A percentile compares a stretch with the other conserved stretches of the same genome.
phyloP scores from a whole-genome alignment of 2,888 invertebrate species.

The Encarsia formosa region DNA sequence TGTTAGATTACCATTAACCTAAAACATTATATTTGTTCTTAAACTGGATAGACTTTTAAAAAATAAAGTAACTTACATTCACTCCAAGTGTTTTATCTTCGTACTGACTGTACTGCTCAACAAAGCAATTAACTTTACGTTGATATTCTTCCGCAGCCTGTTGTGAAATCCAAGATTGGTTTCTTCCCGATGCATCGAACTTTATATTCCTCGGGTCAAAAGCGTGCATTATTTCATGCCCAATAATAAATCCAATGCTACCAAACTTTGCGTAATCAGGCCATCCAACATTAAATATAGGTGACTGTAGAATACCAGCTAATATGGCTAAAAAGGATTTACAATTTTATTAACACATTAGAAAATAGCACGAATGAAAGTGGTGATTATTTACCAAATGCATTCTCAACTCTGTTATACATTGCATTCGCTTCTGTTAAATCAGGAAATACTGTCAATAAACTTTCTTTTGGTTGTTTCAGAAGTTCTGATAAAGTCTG shows the following conservation, averaged over 20 bases:
- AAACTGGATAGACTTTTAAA: too few species aligned
- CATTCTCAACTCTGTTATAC: constrained; percentile 3
- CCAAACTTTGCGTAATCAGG: constrained; percentile 89
- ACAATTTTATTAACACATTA: too few species aligned
- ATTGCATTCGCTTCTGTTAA: constrained; percentile 3
- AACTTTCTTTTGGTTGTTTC: not conserved
- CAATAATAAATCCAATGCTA: constrained; percentile 85
- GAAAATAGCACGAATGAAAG: too few species aligned
- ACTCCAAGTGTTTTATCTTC: constrained; percentile 72
- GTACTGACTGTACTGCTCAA: constrained; percentile 88
- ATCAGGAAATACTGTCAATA: constrained; percentile 9
- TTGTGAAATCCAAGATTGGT: constrained; percentile 88
- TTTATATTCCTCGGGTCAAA: constrained; percentile 84
- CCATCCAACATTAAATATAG: constrained; percentile 81
- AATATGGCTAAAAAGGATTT: constrained; percentile 61
- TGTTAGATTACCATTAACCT: constrained; percentile 6
- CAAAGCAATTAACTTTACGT: constrained; percentile 82
- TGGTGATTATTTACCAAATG: constrained; percentile 3
- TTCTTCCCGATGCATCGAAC: constrained; percentile 85
- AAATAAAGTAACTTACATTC: too few species aligned
- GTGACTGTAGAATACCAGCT: constrained; percentile 86
- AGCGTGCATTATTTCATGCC: constrained; percentile 87
- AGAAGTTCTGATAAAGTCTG: not conserved
- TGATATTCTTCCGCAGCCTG: constrained; percentile 76
- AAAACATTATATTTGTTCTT: too few species aligned